phyloP scores from a whole-genome alignment of 2,888 invertebrate genomes.

The Callinectes sapidus region DNA sequence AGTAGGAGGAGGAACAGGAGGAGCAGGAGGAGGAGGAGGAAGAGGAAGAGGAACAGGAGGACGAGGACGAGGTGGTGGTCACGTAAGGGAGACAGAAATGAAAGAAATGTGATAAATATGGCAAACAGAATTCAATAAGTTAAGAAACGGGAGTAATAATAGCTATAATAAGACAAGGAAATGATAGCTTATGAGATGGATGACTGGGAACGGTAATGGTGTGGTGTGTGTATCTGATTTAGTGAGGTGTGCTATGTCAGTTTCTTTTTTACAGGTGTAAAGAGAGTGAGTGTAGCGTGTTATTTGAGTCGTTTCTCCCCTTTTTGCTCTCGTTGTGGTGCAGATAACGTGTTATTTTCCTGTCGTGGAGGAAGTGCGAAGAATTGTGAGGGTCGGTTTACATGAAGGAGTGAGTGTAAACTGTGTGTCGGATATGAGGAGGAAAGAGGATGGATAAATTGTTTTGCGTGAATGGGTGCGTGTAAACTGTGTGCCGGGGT shows the following conservation, averaged over 20 bases:
- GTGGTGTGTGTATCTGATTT: background rate
- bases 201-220: background rate
- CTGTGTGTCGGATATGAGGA: background rate
- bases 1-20: background rate
- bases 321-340: background rate
- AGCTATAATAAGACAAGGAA: background rate
- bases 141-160: background rate
- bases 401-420: background rate
- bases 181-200: background rate
- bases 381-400: background rate
- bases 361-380: background rate
- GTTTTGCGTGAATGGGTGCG: too few species aligned
- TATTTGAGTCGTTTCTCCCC: background rate
- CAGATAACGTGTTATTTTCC: background rate
- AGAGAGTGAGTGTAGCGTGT: background rate
- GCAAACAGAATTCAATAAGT: background rate
- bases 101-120: constrained; percentile 32
- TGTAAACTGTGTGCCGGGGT: too few species aligned
- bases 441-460: background rate
- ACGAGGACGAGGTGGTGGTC: background rate
- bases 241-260: background rate
- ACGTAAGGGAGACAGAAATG: background rate
- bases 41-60: background rate
- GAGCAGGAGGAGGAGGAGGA: background rate
- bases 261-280: background rate